These are phyloP conservation scores for Stenichneumon culpator DNA, from an alignment of 2,888 invertebrate genomes.

Conservation along the genomic window DNA sequence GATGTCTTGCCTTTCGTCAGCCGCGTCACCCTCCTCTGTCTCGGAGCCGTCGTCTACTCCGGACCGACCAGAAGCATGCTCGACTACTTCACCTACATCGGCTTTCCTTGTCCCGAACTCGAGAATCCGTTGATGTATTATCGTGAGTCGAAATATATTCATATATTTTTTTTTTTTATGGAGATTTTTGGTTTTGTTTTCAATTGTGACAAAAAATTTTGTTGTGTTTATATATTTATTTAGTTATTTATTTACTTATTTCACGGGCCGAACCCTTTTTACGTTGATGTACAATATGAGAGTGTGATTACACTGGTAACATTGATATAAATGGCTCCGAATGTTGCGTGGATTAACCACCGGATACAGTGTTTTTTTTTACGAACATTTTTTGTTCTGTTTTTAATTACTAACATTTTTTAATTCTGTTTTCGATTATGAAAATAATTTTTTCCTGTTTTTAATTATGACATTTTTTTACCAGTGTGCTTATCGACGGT, in stretches of 20 bases:
- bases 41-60: constrained; percentile 96
- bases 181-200: neutral
- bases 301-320: too few relatives aligned
- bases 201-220: too few relatives aligned
- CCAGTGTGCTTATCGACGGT: constrained; percentile 90
- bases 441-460: neutral
- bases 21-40: constrained; percentile 94
- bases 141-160: constrained; percentile 88
- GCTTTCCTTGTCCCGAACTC: constrained; percentile 98
- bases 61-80: constrained; percentile 97
- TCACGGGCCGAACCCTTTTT: too few relatives aligned
- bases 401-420: too few relatives aligned
- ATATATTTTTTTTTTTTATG: constrained; percentile 12
- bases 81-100: constrained; percentile 97
- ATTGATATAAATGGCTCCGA: too few relatives aligned
- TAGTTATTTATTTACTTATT: too few relatives aligned
- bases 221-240: too few relatives aligned
- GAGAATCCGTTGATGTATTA: constrained; percentile 99
- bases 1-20: constrained; percentile 98
- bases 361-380: too few relatives aligned
- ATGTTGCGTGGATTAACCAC: too few relatives aligned
- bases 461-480: neutral
- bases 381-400: neutral
- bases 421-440: too few relatives aligned
- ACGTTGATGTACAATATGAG: too few relatives aligned